These are phyloP conservation scores for Fragum fragum DNA, from an alignment of 2,888 invertebrate genomes.

Conservation along the genomic window DNA sequence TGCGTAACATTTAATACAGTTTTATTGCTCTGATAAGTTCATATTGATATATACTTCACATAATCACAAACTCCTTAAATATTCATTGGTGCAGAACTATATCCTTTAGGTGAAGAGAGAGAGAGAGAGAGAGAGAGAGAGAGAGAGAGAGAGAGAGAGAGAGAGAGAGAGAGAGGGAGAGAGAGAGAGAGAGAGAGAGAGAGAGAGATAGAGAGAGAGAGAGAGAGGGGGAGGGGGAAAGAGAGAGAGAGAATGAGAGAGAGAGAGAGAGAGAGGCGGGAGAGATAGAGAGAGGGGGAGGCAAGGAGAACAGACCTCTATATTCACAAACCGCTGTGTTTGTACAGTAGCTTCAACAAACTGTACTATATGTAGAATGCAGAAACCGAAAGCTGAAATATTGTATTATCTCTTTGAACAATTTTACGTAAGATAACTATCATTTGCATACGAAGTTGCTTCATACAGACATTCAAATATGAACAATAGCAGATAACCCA, in stretches of 20 bases:
- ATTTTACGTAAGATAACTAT: too few relatives aligned
- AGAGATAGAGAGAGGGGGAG: slow-evolving; percentile 21
- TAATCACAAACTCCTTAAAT: too few relatives aligned
- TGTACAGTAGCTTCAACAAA: too few relatives aligned
- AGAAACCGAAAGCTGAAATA: too few relatives aligned
- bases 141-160: slow-evolving; percentile 38
- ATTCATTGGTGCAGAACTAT: too few relatives aligned
- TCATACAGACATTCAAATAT: too few relatives aligned
- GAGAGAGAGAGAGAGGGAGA: slow-evolving; percentile 33
- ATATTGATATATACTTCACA: not conserved
- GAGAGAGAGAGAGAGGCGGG: slow-evolving; percentile 32
- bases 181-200: slow-evolving; percentile 19
- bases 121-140: slow-evolving; percentile 30
- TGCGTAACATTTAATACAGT: not conserved
- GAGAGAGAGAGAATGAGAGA: slow-evolving; percentile 22
- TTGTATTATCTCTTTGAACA: too few relatives aligned
- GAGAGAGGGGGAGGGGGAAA: not conserved
- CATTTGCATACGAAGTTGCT: too few relatives aligned
- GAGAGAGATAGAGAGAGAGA: too few relatives aligned
- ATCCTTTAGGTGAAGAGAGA: not conserved
- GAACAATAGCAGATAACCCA: too few relatives aligned
- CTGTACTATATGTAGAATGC: too few relatives aligned
- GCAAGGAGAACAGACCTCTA: not conserved
- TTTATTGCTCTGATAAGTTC: not conserved
- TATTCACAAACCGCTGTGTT: not conserved